Percentiles rank a stretch among this genome's conserved stretches.
phyloP scores from a whole-genome alignment of 2,113 vertebrate genomes.

The Paracanthobrama guichenoti region DNA sequence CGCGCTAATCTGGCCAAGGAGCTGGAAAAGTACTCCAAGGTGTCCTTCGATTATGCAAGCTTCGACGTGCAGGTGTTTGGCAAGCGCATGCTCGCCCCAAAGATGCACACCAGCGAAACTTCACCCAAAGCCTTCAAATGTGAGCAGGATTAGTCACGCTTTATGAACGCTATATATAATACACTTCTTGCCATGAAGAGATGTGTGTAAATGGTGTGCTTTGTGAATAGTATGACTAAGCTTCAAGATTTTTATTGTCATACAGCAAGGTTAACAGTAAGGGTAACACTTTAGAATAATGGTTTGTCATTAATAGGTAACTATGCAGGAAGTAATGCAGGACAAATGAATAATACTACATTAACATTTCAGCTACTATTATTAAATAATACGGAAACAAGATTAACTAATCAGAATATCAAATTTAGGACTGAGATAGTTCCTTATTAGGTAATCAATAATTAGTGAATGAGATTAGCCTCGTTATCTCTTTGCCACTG shows the following conservation, averaged over 20 bases:
- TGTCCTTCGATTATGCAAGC: slow-evolving; percentile 99
- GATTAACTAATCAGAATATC: too few relatives aligned
- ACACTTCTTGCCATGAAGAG: neutral
- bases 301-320: too few relatives aligned
- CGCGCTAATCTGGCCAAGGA: slow-evolving; percentile 97
- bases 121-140: slow-evolving; percentile 99
- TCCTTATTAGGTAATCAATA: too few relatives aligned
- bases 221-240: neutral
- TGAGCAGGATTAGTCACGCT: slow-evolving; percentile 72
- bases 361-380: too few relatives aligned
- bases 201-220: slow-evolving; percentile 4
- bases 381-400: too few relatives aligned
- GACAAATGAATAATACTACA: too few relatives aligned
- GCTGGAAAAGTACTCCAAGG: slow-evolving; percentile 99
- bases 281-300: neutral
- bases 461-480: too few relatives aligned
- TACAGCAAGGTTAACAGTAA: neutral
- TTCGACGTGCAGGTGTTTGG: slow-evolving; percentile 99
- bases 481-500: too few relatives aligned
- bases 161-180: neutral
- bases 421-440: too few relatives aligned
- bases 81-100: slow-evolving; percentile 97
- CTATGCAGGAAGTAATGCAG: too few relatives aligned
- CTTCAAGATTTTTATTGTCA: neutral
- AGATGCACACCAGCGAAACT: slow-evolving; percentile 96